Evolutionary conservation across 2,113 vertebrate species (phyloP), one percentile per base, ranked within the genome.

Genomic region (Sylvietta virens): DNA sequence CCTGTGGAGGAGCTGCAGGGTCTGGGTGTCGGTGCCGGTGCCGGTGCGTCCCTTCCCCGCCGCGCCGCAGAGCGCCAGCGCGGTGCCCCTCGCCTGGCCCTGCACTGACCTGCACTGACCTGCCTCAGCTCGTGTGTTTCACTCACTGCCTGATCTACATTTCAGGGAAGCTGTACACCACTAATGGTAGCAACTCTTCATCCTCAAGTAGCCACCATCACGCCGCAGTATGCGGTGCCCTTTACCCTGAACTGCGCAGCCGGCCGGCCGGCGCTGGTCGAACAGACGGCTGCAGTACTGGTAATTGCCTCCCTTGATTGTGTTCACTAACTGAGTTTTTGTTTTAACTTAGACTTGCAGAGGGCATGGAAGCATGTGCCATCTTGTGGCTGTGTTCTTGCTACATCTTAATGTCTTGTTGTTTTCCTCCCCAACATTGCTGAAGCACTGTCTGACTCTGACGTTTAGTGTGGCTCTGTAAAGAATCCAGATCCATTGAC

Each of bases 181-280:
- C 98, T 99, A 99, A 99, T 99, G 99, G 99, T 99, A 98, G 99
- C 99, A 98, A 99, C 99, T 98, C 99, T 99, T 97, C 99, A 99
- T 98, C 99, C 99, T 97, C 98, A 99, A 98, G 98, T 99, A 98
- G 98, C 99, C 98, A 99, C 99, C 98, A 98, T 99, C 98, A 98
- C 98, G 87, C 99, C 99, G 98, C 99, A 99, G 99, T 99, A 99
- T 97, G 99, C 99, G 97, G 98, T 99, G 92, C 99, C 99, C 98
- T 98, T 99, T 97, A 99, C 99, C 95, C 98, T 99, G 98, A 99
- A 99, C 98, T 97, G 99, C 94, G 99, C 99, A 98, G 99, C 98
- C 98, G 99, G 98, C 97, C 98, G 99, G 98, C 99, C 99, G 96
- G 98, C 99, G 96, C 98, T 99, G 94, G 98, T 99, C 98, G 99